A percentile compares a stretch with the other conserved stretches of the same genome.
These are phyloP conservation scores for Mus pahari DNA, from an alignment of 2,113 vertebrate genomes.

Conservation along the genomic window DNA sequence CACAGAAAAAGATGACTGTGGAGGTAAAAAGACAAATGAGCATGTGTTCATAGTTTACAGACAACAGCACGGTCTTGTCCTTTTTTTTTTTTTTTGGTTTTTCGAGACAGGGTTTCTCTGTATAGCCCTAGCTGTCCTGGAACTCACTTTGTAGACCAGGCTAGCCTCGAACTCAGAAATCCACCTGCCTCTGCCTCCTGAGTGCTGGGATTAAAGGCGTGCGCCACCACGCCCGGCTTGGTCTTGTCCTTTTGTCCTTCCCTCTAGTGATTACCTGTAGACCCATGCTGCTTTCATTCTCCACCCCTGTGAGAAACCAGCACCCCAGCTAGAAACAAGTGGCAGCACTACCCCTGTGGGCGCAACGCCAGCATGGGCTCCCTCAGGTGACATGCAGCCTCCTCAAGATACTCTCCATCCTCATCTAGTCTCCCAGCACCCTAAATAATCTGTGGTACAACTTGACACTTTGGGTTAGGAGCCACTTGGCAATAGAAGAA, in stretches of 20 bases:
- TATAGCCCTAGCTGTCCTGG: too few species aligned
- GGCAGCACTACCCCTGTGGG: rapidly evolving
- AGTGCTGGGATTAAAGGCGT: too few species aligned
- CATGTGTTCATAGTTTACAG: rapidly evolving
- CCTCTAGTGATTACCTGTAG: rapidly evolving
- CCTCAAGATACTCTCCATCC: rapidly evolving
- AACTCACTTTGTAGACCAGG: too few species aligned
- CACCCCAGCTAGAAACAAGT: rapidly evolving
- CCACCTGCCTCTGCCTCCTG: too few species aligned
- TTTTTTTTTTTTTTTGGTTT: too few species aligned
- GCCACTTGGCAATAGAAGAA: rapidly evolving
- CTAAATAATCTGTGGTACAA: not conserved
- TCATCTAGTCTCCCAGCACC: rapidly evolving
- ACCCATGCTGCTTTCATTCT: rapidly evolving
- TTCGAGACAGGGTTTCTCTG: too few species aligned
- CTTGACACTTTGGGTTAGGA: not conserved
- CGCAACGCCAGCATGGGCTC: rapidly evolving
- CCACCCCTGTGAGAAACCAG: rapidly evolving
- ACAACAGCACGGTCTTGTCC: rapidly evolving
- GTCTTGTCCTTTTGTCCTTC: rapidly evolving
- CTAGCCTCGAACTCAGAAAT: too few species aligned
- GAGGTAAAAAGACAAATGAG: rapidly evolving
- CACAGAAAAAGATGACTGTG: not conserved
- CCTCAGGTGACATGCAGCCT: not conserved
- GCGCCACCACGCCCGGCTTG: too few species aligned